phyloP scores from a whole-genome alignment of 2,797 vertebrate species.

The Lagodon rhomboides region DNA sequence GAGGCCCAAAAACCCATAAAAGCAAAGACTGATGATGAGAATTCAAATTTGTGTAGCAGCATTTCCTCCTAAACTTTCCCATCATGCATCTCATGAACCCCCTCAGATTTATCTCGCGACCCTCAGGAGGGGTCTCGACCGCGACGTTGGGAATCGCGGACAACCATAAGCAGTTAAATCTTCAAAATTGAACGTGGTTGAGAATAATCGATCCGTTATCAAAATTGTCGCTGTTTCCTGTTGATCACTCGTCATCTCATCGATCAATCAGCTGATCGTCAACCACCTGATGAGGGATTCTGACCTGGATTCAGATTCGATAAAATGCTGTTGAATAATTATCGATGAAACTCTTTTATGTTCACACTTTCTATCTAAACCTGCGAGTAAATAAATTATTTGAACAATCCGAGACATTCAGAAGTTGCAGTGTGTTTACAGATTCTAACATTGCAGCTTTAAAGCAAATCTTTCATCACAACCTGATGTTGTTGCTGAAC shows the following conservation, averaged over 20 bases:
- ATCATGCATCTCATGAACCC: background rate
- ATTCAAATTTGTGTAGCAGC: background rate
- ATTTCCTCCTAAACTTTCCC: background rate
- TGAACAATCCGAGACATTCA: background rate
- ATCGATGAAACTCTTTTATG: background rate
- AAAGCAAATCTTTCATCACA: constrained; percentile 34
- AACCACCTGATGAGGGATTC: background rate
- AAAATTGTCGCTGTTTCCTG: too few relatives aligned
- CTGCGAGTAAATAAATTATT: background rate
- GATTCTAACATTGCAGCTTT: constrained; percentile 16
- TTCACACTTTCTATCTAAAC: constrained; percentile 4
- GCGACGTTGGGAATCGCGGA: background rate
- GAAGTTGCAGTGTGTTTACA: constrained; percentile 8
- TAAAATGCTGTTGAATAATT: background rate
- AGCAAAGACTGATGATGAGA: background rate
- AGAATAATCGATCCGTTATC: too few relatives aligned
- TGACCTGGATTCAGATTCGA: background rate
- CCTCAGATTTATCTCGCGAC: background rate
- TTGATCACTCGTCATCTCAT: background rate
- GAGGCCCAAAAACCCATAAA: background rate
- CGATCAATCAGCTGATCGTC: too few relatives aligned
- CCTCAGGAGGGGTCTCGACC: background rate
- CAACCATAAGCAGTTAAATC: background rate
- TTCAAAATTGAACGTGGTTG: background rate
- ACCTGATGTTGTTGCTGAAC: constrained; percentile 42